Base-by-base conservation (phyloP, 2,888 invertebrate genomes). In the Meteorus cinctellus region DNA sequence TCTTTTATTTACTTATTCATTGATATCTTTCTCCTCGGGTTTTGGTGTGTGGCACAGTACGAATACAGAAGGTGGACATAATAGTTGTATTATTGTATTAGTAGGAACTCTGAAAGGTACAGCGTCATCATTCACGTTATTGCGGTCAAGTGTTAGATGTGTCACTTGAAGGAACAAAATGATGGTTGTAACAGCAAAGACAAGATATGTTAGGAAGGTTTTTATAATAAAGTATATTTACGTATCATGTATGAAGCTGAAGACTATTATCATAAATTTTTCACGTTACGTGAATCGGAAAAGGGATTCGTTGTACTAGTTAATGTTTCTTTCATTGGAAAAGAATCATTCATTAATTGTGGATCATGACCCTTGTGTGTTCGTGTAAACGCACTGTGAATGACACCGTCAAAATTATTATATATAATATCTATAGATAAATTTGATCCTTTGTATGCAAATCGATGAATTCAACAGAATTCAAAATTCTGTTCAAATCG, bases 91-190 rank as follows among this genome's bases (percentile, higher is more conserved):
- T 24, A 55, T 55, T 55, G 8, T 55, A 19, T 19, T 19, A 55
- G 8, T 8, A 19, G n/a, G 55, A 55, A 24, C 19, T 55, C 8
- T 19, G 3, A 55, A 55, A 55, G 55, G n/a, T 55, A 55, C n/a
- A 55, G 55, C n/a, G 55, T 19, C 55, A 55, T 55, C 55, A 8
- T 24, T 55, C n/a, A 55, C 10, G 24, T 55, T 55, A 55, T 55
- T 55, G n/a, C 55, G 55, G 55, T 55, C 55, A 55, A 55, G 55
- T 55, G 55, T 19, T 55, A n/a, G 19, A 19, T 19, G 55, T 55
- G 19, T 19, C 55, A 55, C 19, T 55, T 55, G 55, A 8, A 55
- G 19, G 2, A 55, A 8, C 1, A 1, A 2, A 55, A 6, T n/a
- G 4, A 19, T 41, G 2, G 8, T 6, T 12, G 19, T 4, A 8